These are phyloP conservation scores for Sarcophaga variegata DNA, from an alignment of 2,888 invertebrate species.

Conservation along the genomic window DNA sequence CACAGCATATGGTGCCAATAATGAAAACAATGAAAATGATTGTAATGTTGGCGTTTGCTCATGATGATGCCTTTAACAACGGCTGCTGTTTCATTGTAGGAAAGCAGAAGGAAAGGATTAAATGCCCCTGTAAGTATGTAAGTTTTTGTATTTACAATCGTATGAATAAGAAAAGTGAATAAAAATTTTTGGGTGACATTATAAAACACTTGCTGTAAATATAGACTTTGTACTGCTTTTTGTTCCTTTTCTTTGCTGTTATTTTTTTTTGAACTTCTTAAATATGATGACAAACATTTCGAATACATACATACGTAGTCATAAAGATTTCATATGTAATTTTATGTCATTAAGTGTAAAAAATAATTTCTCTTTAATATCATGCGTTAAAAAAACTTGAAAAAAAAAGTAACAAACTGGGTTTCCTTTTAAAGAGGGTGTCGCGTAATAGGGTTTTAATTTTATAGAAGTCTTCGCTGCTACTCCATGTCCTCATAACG, in stretches of 20 bases:
- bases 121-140: not conserved
- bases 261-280: not conserved
- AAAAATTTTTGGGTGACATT: slow-evolving; percentile 60
- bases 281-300: slow-evolving; percentile 18
- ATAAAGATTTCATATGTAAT: not conserved
- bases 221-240: slow-evolving; percentile 5
- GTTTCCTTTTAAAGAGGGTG: slow-evolving; percentile 5
- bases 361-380: slow-evolving; percentile 50
- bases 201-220: slow-evolving; percentile 61
- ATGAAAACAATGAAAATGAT: slow-evolving; percentile 70
- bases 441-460: too few species aligned
- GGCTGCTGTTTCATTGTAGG: slow-evolving; percentile 24
- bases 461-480: too few species aligned
- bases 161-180: slow-evolving; percentile 50
- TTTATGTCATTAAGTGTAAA: not conserved
- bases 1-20: slow-evolving; percentile 82
- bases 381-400: not conserved
- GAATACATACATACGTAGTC: not conserved
- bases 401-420: not conserved
- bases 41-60: slow-evolving; percentile 65
- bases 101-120: slow-evolving; percentile 4
- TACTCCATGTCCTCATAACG: too few species aligned
- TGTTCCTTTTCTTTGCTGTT: too few species aligned
- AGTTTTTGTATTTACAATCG: slow-evolving; percentile 13
- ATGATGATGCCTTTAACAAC: slow-evolving; percentile 27